Percentiles rank a stretch among this genome's conserved stretches.
phyloP scores from a whole-genome alignment of 2,888 invertebrate species.

The Drosophila leonis region DNA sequence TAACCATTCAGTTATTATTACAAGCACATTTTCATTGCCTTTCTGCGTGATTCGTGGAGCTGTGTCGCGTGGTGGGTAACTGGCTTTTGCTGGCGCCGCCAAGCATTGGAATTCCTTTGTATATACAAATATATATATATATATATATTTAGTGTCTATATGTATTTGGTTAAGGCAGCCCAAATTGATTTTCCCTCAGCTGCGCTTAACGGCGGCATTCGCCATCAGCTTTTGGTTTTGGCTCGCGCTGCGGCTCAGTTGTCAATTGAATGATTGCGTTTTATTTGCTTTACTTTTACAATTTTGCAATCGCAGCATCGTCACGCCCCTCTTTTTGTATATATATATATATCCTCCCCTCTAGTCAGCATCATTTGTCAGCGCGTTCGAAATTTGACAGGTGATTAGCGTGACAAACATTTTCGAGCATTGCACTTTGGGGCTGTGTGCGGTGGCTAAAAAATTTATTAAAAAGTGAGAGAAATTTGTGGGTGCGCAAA shows the following conservation, averaged over 20 bases:
- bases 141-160: not conserved
- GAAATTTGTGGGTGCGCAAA: not conserved
- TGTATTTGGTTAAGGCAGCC: constrained; percentile 16
- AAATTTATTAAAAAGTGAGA: constrained; percentile 3
- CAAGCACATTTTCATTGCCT: constrained; percentile 79
- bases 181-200: constrained; percentile 72
- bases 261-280: constrained; percentile 81
- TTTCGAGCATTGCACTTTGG: constrained; percentile 29
- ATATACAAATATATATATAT: constrained; percentile 11
- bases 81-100: constrained; percentile 65
- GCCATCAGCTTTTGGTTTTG: constrained; percentile 30
- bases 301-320: constrained; percentile 43
- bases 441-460: not conserved
- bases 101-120: constrained; percentile 60
- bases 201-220: constrained; percentile 32
- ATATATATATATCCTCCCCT: not conserved
- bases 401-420: constrained; percentile 75
- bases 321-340: constrained; percentile 1
- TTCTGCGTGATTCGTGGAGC: constrained; percentile 34
- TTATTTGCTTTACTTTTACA: constrained; percentile 72
- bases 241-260: constrained; percentile 61
- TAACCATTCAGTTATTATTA: constrained; percentile 70
- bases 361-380: constrained; percentile 72
- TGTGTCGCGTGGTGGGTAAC: constrained; percentile 3
- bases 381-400: constrained; percentile 77